A percentile compares a stretch with the other conserved stretches of the same genome.
phyloP scores from a whole-genome alignment of 2,888 invertebrate species.

The Escarpia spicata region DNA sequence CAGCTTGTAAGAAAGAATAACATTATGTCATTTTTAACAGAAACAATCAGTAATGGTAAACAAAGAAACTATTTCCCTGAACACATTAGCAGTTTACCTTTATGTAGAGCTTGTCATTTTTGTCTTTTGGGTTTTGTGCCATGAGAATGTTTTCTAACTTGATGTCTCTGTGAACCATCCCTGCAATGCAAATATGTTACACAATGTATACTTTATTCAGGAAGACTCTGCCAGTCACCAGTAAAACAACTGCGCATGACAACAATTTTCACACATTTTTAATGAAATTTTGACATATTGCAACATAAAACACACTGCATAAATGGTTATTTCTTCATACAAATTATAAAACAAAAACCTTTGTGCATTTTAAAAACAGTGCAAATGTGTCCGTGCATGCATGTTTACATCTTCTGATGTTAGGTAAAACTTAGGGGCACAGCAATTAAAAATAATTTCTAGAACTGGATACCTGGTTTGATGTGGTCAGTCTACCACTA shows the following conservation, averaged over 20 bases:
- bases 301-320: not conserved
- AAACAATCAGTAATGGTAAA: too few species aligned
- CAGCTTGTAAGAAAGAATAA: not conserved
- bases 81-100: slow-evolving; percentile 55
- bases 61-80: too few species aligned
- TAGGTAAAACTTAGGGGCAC: too few species aligned
- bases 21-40: not conserved
- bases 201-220: not conserved
- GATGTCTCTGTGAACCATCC: slow-evolving; percentile 65
- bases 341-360: too few species aligned
- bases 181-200: slow-evolving; percentile 46
- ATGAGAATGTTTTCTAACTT: slow-evolving; percentile 67
- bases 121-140: slow-evolving; percentile 67
- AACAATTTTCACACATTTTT: not conserved
- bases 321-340: not conserved
- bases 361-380: too few species aligned
- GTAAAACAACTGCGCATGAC: not conserved
- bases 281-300: not conserved
- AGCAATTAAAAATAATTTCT: too few species aligned
- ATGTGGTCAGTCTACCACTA: too few species aligned
- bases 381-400: too few species aligned
- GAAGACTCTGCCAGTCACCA: not conserved
- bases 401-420: too few species aligned
- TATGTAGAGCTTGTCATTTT: slow-evolving; percentile 67
- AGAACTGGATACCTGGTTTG: too few species aligned